Evolutionary conservation across 2,888 invertebrate genomes (phyloP).

Genomic region (Melieria omissa): DNA sequence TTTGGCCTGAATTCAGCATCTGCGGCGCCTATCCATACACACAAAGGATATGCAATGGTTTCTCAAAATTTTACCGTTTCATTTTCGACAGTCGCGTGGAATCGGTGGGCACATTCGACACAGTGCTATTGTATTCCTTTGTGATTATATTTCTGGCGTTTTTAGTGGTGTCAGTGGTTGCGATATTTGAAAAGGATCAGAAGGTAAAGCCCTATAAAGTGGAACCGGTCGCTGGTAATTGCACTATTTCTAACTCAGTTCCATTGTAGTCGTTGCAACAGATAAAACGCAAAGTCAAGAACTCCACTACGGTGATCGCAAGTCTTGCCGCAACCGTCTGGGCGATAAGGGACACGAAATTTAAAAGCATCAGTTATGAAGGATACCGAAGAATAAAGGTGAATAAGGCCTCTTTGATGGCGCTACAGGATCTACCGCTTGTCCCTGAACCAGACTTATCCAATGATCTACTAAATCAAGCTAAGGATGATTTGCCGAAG

Average conservation of each 20-base stretch:
- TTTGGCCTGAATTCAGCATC: constrained; percentile 29
- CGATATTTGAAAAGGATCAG: constrained; percentile 39
- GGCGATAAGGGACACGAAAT: constrained; percentile 39
- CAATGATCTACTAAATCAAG: constrained; percentile 11
- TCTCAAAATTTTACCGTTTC: constrained; percentile 39
- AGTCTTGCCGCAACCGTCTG: constrained; percentile 36
- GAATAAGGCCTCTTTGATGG: constrained; percentile 26
- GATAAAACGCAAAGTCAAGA: constrained; percentile 34
- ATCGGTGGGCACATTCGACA: constrained; percentile 36
- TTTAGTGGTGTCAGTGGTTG: constrained; percentile 32
- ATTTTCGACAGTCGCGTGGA: constrained; percentile 37
- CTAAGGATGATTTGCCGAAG: constrained; percentile 5
- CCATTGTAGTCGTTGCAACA: constrained; percentile 34
- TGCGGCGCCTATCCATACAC: constrained; percentile 23
- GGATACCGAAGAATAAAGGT: constrained; percentile 36
- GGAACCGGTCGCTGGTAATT: neutral
- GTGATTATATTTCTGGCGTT: constrained; percentile 43
- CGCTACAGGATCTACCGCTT: constrained; percentile 11
- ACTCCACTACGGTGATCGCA: constrained; percentile 33
- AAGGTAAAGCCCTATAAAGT: constrained; percentile 19
- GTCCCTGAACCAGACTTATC: neutral
- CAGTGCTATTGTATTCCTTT: constrained; percentile 40
- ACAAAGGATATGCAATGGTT: constrained; percentile 35
- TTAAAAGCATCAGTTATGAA: constrained; percentile 35
- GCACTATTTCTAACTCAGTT: neutral